Base-by-base conservation (phyloP, 2,797 vertebrate genomes). In the Acanthiza pusilla region DNA sequence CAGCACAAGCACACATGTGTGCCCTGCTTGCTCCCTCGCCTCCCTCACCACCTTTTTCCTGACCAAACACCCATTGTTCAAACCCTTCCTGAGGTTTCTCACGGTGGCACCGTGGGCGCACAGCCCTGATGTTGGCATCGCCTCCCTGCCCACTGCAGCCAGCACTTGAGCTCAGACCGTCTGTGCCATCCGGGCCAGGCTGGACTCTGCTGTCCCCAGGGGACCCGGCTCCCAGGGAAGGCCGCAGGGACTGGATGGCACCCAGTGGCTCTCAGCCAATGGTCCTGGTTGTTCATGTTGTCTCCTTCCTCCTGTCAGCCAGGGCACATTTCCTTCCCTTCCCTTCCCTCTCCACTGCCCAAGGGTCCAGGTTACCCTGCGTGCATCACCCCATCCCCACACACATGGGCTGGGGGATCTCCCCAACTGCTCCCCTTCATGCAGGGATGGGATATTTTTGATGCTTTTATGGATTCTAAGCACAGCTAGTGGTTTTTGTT, bases 1-100 rank as follows among this genome's bases (percentile, higher is more conserved):
- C 4, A 19, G 66, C 36, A 1, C 2, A 0, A 8, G 61, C 7
- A 7, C 43, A 1, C 3, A 2, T 0, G 14, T 50, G 10, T 6
- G 22, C 43, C 32, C 67, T 1, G 27, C 42, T 38, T 1, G 62
- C 66, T 42, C 36, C 0, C 54, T 47, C 3, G 0, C 34, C 12
- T 12, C 18, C 57, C 36, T 70, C 4, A 0, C 7, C 1, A 2
- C 36, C 17, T 32, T 22, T 5, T 5, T 9, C 30, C 67, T 11
- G 25, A 42, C 29, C 7, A 5, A 14, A 25, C 23, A 11, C 7
- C 29, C 2, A 1, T 26, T 14, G 2, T 53, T 47, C 45, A 58
- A 58, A 11, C 6, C 17, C 38, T 13, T 10, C 3, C 88, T 4
- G 36, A 48, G 89, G 40, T 65, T 91, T 67, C 23, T 19, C 47